Evolutionary conservation across 1,140 invertebrate genomes (phyloP), one percentile per base, ranked within the genome.

Genomic region (Aleiodes sp.): DNA sequence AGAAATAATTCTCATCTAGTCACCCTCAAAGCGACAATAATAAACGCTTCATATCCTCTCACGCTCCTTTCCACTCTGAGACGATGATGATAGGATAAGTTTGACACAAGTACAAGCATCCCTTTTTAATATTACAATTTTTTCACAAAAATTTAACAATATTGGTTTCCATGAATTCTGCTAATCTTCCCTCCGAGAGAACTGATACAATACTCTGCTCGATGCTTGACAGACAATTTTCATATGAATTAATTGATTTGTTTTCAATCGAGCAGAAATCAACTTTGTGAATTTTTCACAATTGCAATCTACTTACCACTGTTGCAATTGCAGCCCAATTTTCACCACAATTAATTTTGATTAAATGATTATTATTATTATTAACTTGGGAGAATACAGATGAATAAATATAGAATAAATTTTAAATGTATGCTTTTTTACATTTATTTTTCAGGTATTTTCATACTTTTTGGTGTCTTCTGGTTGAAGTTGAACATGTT

Each of bases 401-500:
- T n/a, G n/a, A n/a, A n/a, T n/a, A n/a, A n/a, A 12, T 37, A 35
- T 61, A 39, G 1, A 66, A 37, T 29, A 10, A 4, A 57, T 39
- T 52, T 31, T 64, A 33, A 60, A 46, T 29, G 12, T 12, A 37
- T 14, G 12, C 14, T 24, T 26, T 56, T 2, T 56, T 24, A 10
- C n/a, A 56, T 10, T 16, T 56, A 74, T 63, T 75, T 89, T 87
- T 75, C 87, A 92, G 93, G 89, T 61, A 96, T 98, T 52, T 93
- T 99, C 78, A 89, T 86, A 4, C 88, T 99, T 28, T 99, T 97
- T 84, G 92, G 90, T 56, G 85, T 94, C 72, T 97, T 99, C 84
- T 99, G 96, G 96, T 82, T 97, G 57, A 88, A 93, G 79, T 86
- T 99, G 67, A 93, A 97, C 77, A 99, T 99, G 98, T 99, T 99